Evolutionary conservation across 2,888 invertebrate species (phyloP).

Genomic region (Oscheius sp.): DNA sequence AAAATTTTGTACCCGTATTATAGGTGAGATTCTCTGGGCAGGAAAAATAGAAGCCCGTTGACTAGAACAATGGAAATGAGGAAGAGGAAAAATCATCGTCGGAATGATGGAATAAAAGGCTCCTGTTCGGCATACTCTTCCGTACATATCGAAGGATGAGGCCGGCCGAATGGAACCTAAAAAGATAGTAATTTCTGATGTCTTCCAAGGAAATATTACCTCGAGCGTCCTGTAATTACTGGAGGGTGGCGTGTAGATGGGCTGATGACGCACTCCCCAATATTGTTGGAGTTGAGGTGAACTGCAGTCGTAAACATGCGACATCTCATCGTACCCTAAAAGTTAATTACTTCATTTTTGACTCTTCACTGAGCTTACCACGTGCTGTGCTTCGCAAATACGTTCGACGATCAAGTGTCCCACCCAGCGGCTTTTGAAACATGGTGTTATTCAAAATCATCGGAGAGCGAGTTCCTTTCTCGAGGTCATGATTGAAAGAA

Average conservation of each 20-base stretch:
- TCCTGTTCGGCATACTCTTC: conserved; percentile 28
- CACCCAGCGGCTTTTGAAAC: conserved; percentile 43
- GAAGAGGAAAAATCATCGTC: background rate
- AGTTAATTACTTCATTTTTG: background rate
- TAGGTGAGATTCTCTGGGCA: background rate
- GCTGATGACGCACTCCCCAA: conserved; percentile 34
- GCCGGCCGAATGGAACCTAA: conserved; percentile 23
- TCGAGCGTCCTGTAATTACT: conserved; percentile 47
- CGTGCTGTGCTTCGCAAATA: conserved; percentile 34
- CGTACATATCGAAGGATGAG: conserved; percentile 20
- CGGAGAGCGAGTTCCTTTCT: conserved; percentile 35
- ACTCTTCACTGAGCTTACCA: too few relatives aligned
- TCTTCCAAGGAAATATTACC: conserved; percentile 7
- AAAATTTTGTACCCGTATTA: conserved; percentile 7
- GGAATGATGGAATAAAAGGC: conserved; percentile 17
- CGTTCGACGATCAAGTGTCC: conserved; percentile 44
- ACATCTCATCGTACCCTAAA: conserved; percentile 47
- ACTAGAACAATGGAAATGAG: conserved; percentile 16
- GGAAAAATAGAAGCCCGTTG: conserved; percentile 14
- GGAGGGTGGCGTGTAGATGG: conserved; percentile 43
- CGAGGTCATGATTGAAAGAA: conserved; percentile 21
- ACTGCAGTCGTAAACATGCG: conserved; percentile 47
- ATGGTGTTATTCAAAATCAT: conserved; percentile 49
- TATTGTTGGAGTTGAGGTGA: conserved; percentile 42
- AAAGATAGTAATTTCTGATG: background rate